Conservation (phyloP, 2,113 vertebrate genomes). For the Heterotis niloticus region DNA sequence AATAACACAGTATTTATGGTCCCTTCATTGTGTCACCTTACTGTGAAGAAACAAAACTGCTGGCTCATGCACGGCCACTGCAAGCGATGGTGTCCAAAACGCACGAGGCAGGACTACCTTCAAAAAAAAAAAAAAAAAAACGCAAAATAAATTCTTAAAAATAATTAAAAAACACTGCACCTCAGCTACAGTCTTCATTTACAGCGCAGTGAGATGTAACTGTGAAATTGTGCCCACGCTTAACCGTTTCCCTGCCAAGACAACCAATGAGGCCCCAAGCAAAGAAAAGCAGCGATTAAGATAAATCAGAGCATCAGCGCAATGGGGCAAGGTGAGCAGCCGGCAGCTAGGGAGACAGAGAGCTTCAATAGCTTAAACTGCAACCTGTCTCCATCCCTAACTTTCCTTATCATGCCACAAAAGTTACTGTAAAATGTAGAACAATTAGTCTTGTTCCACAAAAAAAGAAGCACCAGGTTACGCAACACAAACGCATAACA, state of each 20-base stretch:
- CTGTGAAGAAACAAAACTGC: not conserved
- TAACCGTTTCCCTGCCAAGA: too few species aligned
- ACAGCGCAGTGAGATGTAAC: not conserved
- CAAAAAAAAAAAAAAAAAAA: not conserved
- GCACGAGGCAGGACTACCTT: too few species aligned
- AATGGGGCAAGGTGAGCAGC: not conserved
- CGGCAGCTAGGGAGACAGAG: too few species aligned
- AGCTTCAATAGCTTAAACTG: too few species aligned
- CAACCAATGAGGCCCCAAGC: not conserved
- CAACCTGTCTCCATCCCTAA: too few species aligned
- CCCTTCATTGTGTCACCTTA: not conserved
- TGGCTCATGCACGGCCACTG: not conserved
- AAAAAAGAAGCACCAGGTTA: too few species aligned
- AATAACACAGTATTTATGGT: slow-evolving; percentile 8
- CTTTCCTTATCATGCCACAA: too few species aligned
- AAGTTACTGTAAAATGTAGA: too few species aligned
- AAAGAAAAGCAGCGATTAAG: not conserved
- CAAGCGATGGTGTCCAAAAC: not conserved
- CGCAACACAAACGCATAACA: too few species aligned
- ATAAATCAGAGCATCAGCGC: not conserved
- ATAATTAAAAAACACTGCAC: too few species aligned
- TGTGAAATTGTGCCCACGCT: not conserved
- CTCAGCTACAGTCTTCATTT: too few species aligned
- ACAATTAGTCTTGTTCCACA: too few species aligned
- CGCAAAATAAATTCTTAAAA: not conserved